Base-by-base conservation (phyloP, 1,140 invertebrate species). In the Drosophila kepulauana region DNA sequence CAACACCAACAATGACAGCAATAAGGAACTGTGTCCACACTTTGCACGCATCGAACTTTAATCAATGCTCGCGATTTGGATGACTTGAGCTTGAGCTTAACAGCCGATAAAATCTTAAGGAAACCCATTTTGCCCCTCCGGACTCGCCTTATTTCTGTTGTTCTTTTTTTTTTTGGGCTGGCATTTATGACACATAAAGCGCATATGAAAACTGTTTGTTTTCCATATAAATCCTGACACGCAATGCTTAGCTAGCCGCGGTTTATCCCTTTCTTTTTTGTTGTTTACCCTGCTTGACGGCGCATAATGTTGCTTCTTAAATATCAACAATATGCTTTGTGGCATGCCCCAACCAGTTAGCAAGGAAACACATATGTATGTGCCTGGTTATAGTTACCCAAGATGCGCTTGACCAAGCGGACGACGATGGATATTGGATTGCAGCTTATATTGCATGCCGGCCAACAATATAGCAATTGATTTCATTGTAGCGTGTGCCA, bases 81-180 rank as follows among this genome's bases (percentile, higher is more conserved):
- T 45, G 62, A 49, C 35, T 67, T 38, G 28, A 35, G 25, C 57
- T 79, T 71, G 76, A 66, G 54, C 67, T 78, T 88, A 78, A 78
- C 79, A 67, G 41, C 51, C 84, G 81, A 87, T 88, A 88, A 84
- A 88, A 81, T 89, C 78, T 73, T 41, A 57, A 89, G 78, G 69
- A 13, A 77, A 88, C 20, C 41, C 38, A 43, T 58, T 52, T n/a
- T 4, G 33, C 13, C 52, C 33, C 33, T 35, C 20, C 15, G 6
- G 52, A 35, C 46, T 2, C 11, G 56, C 56, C 56, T 57, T 25
- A 25, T 25, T 3, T 25, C 3, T 25, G 20, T 25, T 25, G 20
- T 25, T 25, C 20, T 25, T 25, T 25, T 25, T 38, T 57, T 11
- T 25, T 28, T 5, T 25, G 2, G 20, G 2, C 30, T 49, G 45